Evolutionary conservation across 1,140 invertebrate species (phyloP).

Genomic region (Bursaphelenchus mucronatus): DNA sequence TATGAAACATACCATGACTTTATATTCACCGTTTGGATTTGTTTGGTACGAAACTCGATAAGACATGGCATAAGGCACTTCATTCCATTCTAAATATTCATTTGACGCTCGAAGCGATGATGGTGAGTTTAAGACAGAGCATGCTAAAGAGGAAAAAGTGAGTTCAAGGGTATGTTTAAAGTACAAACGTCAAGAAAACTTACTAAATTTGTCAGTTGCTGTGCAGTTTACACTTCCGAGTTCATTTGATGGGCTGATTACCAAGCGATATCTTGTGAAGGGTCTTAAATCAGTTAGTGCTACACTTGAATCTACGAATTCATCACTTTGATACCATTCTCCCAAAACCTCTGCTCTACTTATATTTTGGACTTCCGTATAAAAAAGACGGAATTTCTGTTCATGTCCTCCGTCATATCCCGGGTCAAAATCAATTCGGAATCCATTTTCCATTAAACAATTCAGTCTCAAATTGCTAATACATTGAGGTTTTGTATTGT

Average conservation of each 20-base stretch:
- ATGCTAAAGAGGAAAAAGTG: slow-evolving; percentile 18
- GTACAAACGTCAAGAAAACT: slow-evolving; percentile 10
- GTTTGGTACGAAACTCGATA: slow-evolving; percentile 38
- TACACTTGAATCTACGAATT: slow-evolving; percentile 16
- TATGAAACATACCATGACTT: neutral
- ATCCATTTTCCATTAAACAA: slow-evolving; percentile 33
- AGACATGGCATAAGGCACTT: slow-evolving; percentile 39
- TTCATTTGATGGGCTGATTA: slow-evolving; percentile 38
- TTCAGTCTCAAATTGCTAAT: slow-evolving; percentile 21
- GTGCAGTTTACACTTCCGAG: slow-evolving; percentile 38
- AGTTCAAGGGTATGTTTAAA: neutral
- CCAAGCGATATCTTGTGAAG: slow-evolving; percentile 38
- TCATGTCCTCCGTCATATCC: slow-evolving; percentile 45
- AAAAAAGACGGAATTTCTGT: slow-evolving; percentile 41
- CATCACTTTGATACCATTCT: slow-evolving; percentile 21
- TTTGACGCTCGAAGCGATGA: slow-evolving; percentile 23
- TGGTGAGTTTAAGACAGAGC: slow-evolving; percentile 18
- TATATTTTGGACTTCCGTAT: slow-evolving; percentile 11
- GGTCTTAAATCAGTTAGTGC: slow-evolving; percentile 24
- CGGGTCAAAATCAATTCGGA: slow-evolving; percentile 44
- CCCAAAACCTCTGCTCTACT: neutral
- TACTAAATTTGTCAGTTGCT: slow-evolving; percentile 31
- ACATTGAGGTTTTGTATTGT: slow-evolving; percentile 49
- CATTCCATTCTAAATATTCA: slow-evolving; percentile 33
- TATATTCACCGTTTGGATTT: neutral